Conservation (phyloP, 2,113 vertebrate species). For the Muscicapa adusta region DNA sequence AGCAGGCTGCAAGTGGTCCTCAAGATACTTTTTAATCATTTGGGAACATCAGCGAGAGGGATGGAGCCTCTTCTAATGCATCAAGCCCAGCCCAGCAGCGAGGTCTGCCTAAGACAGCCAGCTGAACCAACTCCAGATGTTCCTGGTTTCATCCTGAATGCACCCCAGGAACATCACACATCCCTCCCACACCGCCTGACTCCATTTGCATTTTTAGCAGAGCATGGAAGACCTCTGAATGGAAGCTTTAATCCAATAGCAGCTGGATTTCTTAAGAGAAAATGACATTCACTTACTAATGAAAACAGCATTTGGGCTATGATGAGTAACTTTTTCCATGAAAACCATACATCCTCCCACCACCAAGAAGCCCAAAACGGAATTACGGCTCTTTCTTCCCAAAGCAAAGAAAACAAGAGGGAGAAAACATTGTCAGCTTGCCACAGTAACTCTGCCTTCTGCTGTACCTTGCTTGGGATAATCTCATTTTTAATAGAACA, state of each 20-base stretch:
- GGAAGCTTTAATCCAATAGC: constrained; percentile 11
- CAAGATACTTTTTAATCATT: not conserved
- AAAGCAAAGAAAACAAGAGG: not conserved
- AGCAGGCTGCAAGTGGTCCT: not conserved
- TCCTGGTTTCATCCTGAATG: accelerated
- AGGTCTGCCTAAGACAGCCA: not conserved
- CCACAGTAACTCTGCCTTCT: not conserved
- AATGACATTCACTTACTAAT: not conserved
- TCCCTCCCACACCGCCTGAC: accelerated
- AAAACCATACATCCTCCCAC: not conserved
- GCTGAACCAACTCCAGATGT: not conserved
- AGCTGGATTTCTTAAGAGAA: constrained; percentile 31
- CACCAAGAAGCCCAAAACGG: not conserved
- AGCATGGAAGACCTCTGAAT: not conserved
- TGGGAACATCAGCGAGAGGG: not conserved
- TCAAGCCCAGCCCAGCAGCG: not conserved
- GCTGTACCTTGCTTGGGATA: not conserved
- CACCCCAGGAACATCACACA: accelerated
- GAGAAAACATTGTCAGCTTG: not conserved
- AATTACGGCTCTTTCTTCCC: not conserved
- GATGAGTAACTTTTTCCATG: constrained; percentile 47
- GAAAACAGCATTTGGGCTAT: not conserved
- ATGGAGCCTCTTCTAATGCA: not conserved
- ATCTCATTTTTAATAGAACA: not conserved
- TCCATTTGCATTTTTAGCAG: not conserved